Evolutionary conservation across 2,888 invertebrate species (phyloP).

Genomic region (Abrostola triplasia): DNA sequence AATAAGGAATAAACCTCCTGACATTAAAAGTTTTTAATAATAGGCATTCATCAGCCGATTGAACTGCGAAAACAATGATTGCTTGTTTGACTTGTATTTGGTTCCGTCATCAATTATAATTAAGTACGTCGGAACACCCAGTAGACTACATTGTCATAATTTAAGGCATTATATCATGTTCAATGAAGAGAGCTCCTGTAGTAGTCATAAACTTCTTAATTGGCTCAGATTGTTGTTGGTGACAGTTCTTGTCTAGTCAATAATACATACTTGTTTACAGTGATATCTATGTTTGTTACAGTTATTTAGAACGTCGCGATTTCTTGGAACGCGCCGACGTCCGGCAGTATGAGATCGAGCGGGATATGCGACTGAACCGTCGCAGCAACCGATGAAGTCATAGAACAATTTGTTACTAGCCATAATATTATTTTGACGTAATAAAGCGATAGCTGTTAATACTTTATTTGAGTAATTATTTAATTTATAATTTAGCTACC

Average conservation of each 20-base stretch:
- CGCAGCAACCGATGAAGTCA: slow-evolving; percentile 88
- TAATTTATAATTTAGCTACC: background rate
- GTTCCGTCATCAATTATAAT: no score
- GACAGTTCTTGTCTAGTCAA: background rate
- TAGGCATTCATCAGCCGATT: no score
- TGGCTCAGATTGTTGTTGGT: background rate
- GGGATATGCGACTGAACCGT: slow-evolving; percentile 90
- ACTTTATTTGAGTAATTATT: slow-evolving; percentile 1
- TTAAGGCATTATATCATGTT: background rate
- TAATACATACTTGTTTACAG: slow-evolving; percentile 1
- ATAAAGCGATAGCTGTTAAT: slow-evolving; percentile 18
- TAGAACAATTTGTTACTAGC: slow-evolving; percentile 15
- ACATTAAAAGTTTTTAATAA: no score
- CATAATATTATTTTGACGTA: slow-evolving; percentile 16
- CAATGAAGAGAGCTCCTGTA: background rate
- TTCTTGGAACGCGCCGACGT: slow-evolving; percentile 96
- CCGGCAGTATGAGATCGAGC: slow-evolving; percentile 97
- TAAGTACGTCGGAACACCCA: no score
- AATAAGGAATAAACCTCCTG: no score
- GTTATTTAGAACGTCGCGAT: slow-evolving; percentile 96
- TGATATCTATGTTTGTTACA: slow-evolving; percentile 70
- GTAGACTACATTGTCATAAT: background rate
- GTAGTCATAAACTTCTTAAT: background rate
- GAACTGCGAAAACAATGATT: no score
- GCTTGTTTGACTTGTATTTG: no score